These are phyloP conservation scores for Brachyhypopomus gauderio DNA, from an alignment of 2,113 vertebrate species.

Conservation along the genomic window DNA sequence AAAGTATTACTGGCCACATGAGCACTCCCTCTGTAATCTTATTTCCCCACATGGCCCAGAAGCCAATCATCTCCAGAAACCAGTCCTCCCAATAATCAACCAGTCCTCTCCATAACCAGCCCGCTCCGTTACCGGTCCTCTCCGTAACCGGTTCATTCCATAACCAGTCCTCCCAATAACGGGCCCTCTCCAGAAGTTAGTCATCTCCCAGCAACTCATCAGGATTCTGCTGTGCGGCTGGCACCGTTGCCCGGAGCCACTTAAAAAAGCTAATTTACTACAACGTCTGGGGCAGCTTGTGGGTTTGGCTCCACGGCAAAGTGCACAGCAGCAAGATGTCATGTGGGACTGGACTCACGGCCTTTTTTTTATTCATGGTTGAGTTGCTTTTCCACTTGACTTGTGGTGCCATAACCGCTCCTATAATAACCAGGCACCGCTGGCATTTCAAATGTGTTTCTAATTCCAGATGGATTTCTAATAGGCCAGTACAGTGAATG, in stretches of 20 bases:
- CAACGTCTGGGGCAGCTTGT: slow-evolving; percentile 4
- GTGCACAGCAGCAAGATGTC: neutral
- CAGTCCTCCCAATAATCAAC: no score
- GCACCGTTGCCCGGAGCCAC: neutral
- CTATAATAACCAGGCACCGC: slow-evolving; percentile 18
- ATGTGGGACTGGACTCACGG: neutral
- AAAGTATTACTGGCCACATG: slow-evolving; percentile 53
- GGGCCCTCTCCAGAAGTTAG: neutral
- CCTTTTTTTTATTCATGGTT: neutral
- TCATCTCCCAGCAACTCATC: neutral
- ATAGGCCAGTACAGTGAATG: no score
- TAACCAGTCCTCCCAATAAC: no score
- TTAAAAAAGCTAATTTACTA: slow-evolving; percentile 25
- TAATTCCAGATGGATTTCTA: no score
- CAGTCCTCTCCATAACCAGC: no score
- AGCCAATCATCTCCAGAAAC: no score
- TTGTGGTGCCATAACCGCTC: neutral
- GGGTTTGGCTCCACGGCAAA: neutral
- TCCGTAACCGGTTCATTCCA: neutral
- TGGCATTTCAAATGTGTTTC: no score
- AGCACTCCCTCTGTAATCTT: slow-evolving; percentile 59
- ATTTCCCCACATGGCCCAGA: slow-evolving; percentile 46
- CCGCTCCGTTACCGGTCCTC: no score
- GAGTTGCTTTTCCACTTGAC: neutral
- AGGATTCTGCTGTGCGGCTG: neutral